phyloP scores from a whole-genome alignment of 2,113 vertebrate species.

The Strix uralensis region DNA sequence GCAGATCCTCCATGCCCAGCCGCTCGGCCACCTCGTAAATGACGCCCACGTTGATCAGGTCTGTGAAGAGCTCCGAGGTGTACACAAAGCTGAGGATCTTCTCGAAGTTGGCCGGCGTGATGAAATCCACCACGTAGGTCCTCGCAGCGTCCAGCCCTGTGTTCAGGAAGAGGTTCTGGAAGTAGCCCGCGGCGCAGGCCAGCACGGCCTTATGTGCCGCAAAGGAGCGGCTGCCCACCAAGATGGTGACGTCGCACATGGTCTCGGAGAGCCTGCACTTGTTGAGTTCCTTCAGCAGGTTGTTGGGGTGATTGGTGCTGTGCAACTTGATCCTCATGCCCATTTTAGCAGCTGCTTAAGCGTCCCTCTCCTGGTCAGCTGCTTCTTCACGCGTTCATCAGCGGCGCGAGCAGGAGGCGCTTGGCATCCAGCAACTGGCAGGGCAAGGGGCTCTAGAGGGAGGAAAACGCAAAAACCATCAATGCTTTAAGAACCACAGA shows the following conservation, averaged over 20 bases:
- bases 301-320: slow-evolving; percentile 89
- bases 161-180: slow-evolving; percentile 87
- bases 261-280: slow-evolving; percentile 87
- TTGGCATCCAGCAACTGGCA: slow-evolving; percentile 15
- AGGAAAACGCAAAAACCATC: not conserved
- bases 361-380: slow-evolving; percentile 2
- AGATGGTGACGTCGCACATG: slow-evolving; percentile 91
- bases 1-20: slow-evolving; percentile 87
- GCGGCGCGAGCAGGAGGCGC: not conserved
- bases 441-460: slow-evolving; percentile 27
- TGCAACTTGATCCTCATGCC: slow-evolving; percentile 96
- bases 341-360: slow-evolving; percentile 75
- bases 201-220: slow-evolving; percentile 90
- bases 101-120: slow-evolving; percentile 91
- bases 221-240: slow-evolving; percentile 90
- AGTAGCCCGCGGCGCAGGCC: slow-evolving; percentile 89
- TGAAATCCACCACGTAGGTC: slow-evolving; percentile 90
- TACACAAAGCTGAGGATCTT: slow-evolving; percentile 95
- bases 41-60: slow-evolving; percentile 93
- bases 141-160: slow-evolving; percentile 71
- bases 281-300: slow-evolving; percentile 92
- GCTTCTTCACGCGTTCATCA: not conserved
- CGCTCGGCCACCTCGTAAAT: slow-evolving; percentile 93
- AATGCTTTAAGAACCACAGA: not conserved
- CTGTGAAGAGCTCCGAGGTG: slow-evolving; percentile 90